Base-by-base conservation (phyloP, 2,113 vertebrate genomes). In the Ia io region DNA sequence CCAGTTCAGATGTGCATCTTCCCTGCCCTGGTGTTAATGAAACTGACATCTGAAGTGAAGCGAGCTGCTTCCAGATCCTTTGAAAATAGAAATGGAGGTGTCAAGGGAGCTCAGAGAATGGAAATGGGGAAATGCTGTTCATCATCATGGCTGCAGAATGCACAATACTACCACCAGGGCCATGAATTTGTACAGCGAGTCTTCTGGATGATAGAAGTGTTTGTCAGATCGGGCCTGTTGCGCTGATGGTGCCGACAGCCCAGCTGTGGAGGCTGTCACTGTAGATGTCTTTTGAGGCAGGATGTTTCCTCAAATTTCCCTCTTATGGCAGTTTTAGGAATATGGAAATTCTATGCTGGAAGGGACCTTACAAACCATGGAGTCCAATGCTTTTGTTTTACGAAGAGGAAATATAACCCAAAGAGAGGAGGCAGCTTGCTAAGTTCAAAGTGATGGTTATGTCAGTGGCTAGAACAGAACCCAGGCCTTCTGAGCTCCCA, bases 31-130 rank as follows among this genome's bases (percentile, higher is more conserved):
- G 49, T 82, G 80, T 90, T 96, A 92, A 97, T 63, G 71, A 9
- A 37, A 63, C 74, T 83, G 96, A 85, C 93, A 91, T 84, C 22
- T 79, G 95, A 65, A 86, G 92, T 49, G 76, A 90, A 82, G 74
- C 1, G 6, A 91, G 71, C 70, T 63, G 53, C 65, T 90, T 94
- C 91, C 5, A 17, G n/a, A n/a, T 47, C 77, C 32, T 76, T 92
- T 42, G 53, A 80, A 87, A 96, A 79, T 35, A 76, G 79, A 91
- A 93, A 92, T 69, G 37, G 77, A 95, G 56, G 70, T 78, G 44
- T 42, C 71, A 63, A 25, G 80, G 70, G 82, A 84, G 56, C 23
- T 65, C 35, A 32, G 53, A 63, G 82, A 82, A 30, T 22, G 53
- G 69, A 78, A 61, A 71, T 40, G 76, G 61, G 11, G 71, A 88